Conservation (phyloP, 2,113 vertebrate species). For the Tragulus kanchil region DNA sequence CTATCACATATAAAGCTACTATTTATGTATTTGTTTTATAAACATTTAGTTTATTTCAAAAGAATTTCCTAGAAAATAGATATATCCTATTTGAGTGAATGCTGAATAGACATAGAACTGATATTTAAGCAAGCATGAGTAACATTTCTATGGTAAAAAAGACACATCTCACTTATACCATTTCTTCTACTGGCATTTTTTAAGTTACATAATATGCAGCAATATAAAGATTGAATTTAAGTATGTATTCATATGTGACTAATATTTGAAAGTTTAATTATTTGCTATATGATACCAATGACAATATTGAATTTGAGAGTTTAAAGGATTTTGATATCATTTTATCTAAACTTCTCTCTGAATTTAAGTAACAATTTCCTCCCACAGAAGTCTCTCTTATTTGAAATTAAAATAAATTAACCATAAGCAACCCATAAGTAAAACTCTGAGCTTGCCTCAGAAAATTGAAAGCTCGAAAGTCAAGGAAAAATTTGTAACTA, state of each 20-base stretch:
- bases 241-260: not conserved
- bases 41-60: constrained; percentile 14
- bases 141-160: not conserved
- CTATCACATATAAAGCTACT: not conserved
- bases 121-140: not conserved
- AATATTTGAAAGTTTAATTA: not conserved
- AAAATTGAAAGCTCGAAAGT: constrained; percentile 32
- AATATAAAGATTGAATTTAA: not conserved
- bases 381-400: not conserved
- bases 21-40: not conserved
- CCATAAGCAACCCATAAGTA: not conserved
- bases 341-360: constrained; percentile 35
- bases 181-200: not conserved
- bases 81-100: constrained; percentile 13
- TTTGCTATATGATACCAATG: constrained; percentile 12
- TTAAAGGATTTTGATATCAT: not conserved
- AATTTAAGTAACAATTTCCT: constrained; percentile 5
- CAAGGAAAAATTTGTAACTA: not conserved
- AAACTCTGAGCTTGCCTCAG: not conserved
- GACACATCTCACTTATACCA: not conserved
- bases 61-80: not conserved
- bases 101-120: not conserved
- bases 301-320: not conserved
- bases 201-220: not conserved
- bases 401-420: constrained; percentile 47